Conservation (phyloP, 1,140 invertebrate genomes). For the Cepaea nemoralis region DNA sequence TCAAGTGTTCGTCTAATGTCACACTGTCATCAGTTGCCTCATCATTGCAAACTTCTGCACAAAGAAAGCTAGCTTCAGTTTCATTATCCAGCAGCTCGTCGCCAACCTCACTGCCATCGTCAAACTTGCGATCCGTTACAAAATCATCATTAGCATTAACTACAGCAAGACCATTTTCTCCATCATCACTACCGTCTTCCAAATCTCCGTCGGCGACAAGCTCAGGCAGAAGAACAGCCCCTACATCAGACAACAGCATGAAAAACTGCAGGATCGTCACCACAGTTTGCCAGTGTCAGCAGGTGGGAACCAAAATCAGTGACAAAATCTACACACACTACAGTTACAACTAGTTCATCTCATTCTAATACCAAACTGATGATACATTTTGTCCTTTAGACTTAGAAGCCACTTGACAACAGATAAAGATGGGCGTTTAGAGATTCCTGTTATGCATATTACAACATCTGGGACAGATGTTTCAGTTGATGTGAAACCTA, state of each 20-base stretch:
- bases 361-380: not conserved
- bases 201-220: not conserved
- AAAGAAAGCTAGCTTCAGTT: conserved; percentile 6
- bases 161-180: conserved; percentile 26
- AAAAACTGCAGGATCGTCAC: not conserved
- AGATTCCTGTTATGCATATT: conserved; percentile 36
- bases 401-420: conserved; percentile 11
- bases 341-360: not conserved
- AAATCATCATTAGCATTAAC: conserved; percentile 22
- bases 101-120: conserved; percentile 10
- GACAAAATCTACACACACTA: not conserved
- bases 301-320: conserved; percentile 29
- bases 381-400: not conserved
- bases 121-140: not conserved
- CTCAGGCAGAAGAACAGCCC: conserved; percentile 22
- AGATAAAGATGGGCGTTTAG: conserved; percentile 34
- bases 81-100: not conserved
- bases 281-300: not conserved
- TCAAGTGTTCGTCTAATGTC: conserved; percentile 15
- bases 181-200: conserved; percentile 23
- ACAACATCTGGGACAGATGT: conserved; percentile 24
- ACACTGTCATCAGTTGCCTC: conserved; percentile 27
- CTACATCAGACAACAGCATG: not conserved
- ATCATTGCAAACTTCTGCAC: conserved; percentile 35
- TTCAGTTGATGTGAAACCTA: not conserved